Evolutionary conservation across 2,113 vertebrate species (phyloP), one percentile per base, ranked within the genome.

Genomic region (Stigmatopora nigra): DNA sequence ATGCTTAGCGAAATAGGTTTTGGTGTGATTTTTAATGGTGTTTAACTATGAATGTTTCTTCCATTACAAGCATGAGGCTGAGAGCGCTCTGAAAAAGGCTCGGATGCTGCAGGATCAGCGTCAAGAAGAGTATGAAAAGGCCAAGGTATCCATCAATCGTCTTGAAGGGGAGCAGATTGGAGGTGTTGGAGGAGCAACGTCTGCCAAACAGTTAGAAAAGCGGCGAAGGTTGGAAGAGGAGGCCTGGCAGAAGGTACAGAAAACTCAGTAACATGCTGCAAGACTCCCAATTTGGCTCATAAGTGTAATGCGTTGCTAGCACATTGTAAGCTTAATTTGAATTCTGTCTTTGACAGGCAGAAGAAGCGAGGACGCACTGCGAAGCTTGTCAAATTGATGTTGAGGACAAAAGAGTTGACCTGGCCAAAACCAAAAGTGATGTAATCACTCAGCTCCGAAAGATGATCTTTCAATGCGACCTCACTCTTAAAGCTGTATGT

Each of bases 401-500:
- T 16, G 91, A 91, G 65, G 92, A 92, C 82, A 96, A 93, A 84
- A 87, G 91, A 84, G 91, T 89, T 47, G 75, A 94, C 62, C 79
- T 98, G 79, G 93, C 93, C 83, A 93, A 87, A 78, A 88, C 92
- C 71, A 99, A 97, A 88, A 94, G 92, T 57, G 92, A 93, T 71
- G 91, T 94, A 66, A 86, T 98, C 85, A 89, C 92, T 48, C 94
- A 97, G 85, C 89, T 98, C 69, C 90, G 94, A 66, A 92, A 94
- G 81, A 91, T 98, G 84, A 90, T 99, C 82, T 98, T 93, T 72
- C 97, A 98, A 80, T 99, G 96, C 66, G 97, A 99, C 86, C 93
- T 98, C 71, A 99, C 97, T 52, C 91, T 98, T 67, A 99, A 99
- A 81, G 96, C 95, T 63, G 97, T 99, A 87, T 92, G 94, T 85